phyloP scores from a whole-genome alignment of 2,797 vertebrate species.

The Centroberyx gerrardi region DNA sequence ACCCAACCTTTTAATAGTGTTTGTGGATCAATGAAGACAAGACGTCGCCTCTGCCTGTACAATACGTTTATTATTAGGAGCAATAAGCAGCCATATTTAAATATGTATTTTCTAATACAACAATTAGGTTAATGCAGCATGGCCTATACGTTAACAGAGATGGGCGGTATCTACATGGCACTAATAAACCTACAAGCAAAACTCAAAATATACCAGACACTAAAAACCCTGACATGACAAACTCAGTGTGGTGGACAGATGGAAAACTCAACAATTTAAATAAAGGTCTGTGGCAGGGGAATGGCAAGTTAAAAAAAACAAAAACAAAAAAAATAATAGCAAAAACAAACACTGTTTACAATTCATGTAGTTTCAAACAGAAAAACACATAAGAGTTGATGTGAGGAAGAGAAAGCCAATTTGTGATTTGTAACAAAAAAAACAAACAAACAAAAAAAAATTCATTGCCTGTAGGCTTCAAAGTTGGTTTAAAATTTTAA shows the following conservation, averaged over 20 bases:
- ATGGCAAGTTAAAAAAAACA: neutral
- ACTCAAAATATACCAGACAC: slow-evolving; percentile 62
- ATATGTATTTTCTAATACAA: slow-evolving; percentile 86
- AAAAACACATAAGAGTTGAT: neutral
- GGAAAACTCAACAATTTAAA: slow-evolving; percentile 29
- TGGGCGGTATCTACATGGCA: slow-evolving; percentile 81
- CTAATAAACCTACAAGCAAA: slow-evolving; percentile 85
- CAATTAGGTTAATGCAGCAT: slow-evolving; percentile 85
- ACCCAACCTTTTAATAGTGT: no score
- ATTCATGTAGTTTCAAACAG: neutral
- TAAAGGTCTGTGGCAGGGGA: slow-evolving; percentile 1
- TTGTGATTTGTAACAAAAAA: neutral
- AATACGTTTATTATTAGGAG: slow-evolving; percentile 92
- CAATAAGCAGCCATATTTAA: slow-evolving; percentile 86
- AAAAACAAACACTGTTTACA: neutral
- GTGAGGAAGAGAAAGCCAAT: neutral
- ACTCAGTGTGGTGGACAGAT: slow-evolving; percentile 39
- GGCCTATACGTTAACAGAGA: slow-evolving; percentile 83
- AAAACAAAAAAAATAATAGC: no score
- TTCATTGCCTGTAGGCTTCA: neutral
- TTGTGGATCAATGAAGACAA: slow-evolving; percentile 5
- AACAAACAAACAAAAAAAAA: neutral
- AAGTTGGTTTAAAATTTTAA: slow-evolving; percentile 4
- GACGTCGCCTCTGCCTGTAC: slow-evolving; percentile 74
- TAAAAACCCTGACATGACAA: slow-evolving; percentile 25